Base-by-base conservation (phyloP, 2,888 invertebrate species). In the Priocnemis perturbator region DNA sequence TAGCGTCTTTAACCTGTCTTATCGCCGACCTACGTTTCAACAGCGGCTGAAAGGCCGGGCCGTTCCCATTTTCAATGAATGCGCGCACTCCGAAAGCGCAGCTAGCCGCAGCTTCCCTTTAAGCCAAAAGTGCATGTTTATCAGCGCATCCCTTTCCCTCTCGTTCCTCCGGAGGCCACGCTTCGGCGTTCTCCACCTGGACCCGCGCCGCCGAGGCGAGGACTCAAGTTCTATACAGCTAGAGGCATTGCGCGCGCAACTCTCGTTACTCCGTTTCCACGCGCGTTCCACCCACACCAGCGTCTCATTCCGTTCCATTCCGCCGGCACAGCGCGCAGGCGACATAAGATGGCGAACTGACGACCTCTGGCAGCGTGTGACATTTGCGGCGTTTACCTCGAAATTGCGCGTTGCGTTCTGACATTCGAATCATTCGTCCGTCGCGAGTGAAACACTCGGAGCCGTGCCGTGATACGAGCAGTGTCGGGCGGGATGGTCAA, bases 341-440 rank as follows among this genome's bases (percentile, higher is more conserved):
- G 17, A 50, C 50, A 50, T 50, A 50, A 55, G 55, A 55, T 55
- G 55, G 55, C 55, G 55, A 55, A 50, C 20, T 11, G 50, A 50
- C 4, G 37, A 37, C 37, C 37, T 37, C 37, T 37, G 26, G 7
- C 26, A 37, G 37, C 37, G 37, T 37, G 37, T 37, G 37, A 37
- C 37, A 37, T 37, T 37, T 37, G 37, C 37, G 37, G 37, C 37
- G 37, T 37, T 37, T 37, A 3, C 11, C 37, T 37, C 37, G 11
- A 11, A 37, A 37, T 37, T 37, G 37, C 37, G 37, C 14, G 11
- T 37, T 9, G 11, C 37, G 37, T 11, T 11, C 37, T 11, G 11
- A 26, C 14, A 11, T 11, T 37, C 37, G 37, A 3, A 26, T 26
- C 26, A 26, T 26, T 9, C 37, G 7, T 11, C 7, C 37, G 37